Evolutionary conservation across 2,113 vertebrate species (phyloP), one percentile per base, ranked within the genome.

Genomic region (Pungitius pungitius): DNA sequence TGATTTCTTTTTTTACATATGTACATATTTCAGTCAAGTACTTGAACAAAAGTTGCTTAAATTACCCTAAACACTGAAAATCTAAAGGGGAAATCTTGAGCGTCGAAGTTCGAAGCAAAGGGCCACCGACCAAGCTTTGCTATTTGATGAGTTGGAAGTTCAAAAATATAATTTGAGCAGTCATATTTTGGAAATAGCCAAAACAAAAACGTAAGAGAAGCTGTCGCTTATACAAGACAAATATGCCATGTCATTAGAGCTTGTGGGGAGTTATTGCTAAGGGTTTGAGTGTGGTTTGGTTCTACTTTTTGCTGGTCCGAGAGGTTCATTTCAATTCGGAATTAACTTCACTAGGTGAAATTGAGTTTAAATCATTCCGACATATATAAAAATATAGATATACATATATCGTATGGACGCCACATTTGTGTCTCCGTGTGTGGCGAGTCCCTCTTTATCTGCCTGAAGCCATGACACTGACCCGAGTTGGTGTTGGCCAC

Each of bases 401-500:
- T 43, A 35, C 33, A 35, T 35, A 6, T 6, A 43, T 6, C 33
- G 17, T 18, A 45, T 30, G 24, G n/a, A 20, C 11, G 33, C 9
- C 24, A 51, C 22, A 42, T 64, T 6, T 52, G 22, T 56, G 24
- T 14, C 13, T 39, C 3, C 26, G 24, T 51, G 20, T 15, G 22
- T 8, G 0, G 5, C 17, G 30, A 0, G 81, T 80, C 58, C 83
- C 22, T 51, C 2, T 84, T 77, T 80, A 56, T 69, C 39, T 61
- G 81, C 88, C 47, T 80, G 84, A 64, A 43, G 77, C 72, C 59
- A 69, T 27, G 75, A 88, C 75, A 60, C 60, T 88, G 79, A 81
- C 69, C 86, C 42, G 72, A 69, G 52, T 39, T 13, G 83, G 49
- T 39, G 79, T 39, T 5, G 85, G 83, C 77, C 71, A 87, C 87